phyloP scores from a whole-genome alignment of 2,113 vertebrate genomes.

The Epinephelus fuscoguttatus region DNA sequence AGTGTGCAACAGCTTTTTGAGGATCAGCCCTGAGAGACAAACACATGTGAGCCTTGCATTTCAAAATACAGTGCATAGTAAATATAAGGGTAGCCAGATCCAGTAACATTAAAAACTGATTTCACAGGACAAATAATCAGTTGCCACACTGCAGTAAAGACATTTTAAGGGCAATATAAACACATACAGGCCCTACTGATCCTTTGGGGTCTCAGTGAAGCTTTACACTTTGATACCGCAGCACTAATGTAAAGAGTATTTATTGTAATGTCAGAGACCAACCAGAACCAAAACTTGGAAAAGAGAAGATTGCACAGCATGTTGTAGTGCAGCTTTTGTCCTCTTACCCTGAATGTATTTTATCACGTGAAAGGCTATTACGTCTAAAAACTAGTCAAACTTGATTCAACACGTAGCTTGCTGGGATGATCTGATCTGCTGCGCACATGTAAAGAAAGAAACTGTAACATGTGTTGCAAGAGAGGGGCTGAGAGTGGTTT shows the following conservation, averaged over 20 bases:
- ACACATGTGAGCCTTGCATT: slow-evolving; percentile 12
- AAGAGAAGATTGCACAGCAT: too few species aligned
- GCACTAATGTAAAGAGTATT: not conserved
- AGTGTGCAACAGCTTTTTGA: slow-evolving; percentile 98
- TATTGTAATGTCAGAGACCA: not conserved
- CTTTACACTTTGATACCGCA: not conserved
- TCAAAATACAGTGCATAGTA: not conserved
- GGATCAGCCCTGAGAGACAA: slow-evolving; percentile 90
- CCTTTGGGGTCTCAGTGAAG: not conserved
- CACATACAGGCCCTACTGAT: not conserved
- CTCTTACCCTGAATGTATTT: not conserved
- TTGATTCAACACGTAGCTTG: not conserved
- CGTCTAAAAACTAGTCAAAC: slow-evolving; percentile 8
- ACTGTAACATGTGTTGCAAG: slow-evolving; percentile 40
- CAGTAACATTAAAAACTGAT: not conserved
- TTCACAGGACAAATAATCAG: too few species aligned
- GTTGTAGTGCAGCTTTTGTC: too few species aligned
- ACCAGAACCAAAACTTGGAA: too few species aligned
- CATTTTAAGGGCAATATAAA: not conserved
- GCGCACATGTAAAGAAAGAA: not conserved
- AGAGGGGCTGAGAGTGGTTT: slow-evolving; percentile 44
- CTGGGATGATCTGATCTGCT: not conserved
- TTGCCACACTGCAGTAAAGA: too few species aligned
- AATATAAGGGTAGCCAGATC: not conserved
- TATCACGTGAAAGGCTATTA: not conserved